Evolutionary conservation across 2,797 vertebrate genomes (phyloP), one percentile per base, ranked within the genome.

Genomic region (Hypotaenidia philippensis): DNA sequence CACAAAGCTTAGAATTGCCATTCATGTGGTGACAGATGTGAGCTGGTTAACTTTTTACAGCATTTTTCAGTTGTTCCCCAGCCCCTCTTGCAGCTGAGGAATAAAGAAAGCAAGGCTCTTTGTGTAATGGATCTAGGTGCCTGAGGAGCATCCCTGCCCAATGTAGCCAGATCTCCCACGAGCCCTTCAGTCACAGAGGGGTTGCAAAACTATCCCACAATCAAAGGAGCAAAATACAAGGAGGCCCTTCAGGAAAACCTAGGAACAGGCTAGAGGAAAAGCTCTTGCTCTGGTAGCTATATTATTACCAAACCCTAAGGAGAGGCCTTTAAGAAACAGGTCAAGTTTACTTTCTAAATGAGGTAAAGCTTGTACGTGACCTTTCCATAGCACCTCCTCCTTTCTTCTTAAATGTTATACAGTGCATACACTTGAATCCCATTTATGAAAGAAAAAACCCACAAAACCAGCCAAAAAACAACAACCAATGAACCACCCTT

Each of bases 81-180:
- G 6, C 13, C 17, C 5, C 34, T 74, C n/a, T 44, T 27, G 15
- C n/a, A 21, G 50, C 64, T 69, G 22, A 65, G 11, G 25, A 26
- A 27, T 55, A 56, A 70, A 78, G 38, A 27, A 10, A 57, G 64
- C 4, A 26, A 57, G 29, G 3, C 5, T 25, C 4, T 71, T 36
- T 41, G 3, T 23, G 17, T 41, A 3, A 5, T 12, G 2, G 75
- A 50, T 29, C 26, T 0, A 3, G 17, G 22, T 0, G 1, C 20
- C 27, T 16, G 64, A 13, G 3, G 16, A 66, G 10, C 3, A 10
- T 1, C 26, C 25, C 31, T 81, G 59, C 9, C 45, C 9, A 26
- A 20, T 0, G 0, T 3, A 0, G 32, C 0, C 0, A 32, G 20
- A 27, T 83, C 38, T 65, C 34, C 55, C 7, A 2, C 1, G 16